Percentiles rank a stretch among this genome's conserved stretches.
Evolutionary conservation across 2,797 vertebrate species (phyloP).

Genomic region (Ateles fusciceps): DNA sequence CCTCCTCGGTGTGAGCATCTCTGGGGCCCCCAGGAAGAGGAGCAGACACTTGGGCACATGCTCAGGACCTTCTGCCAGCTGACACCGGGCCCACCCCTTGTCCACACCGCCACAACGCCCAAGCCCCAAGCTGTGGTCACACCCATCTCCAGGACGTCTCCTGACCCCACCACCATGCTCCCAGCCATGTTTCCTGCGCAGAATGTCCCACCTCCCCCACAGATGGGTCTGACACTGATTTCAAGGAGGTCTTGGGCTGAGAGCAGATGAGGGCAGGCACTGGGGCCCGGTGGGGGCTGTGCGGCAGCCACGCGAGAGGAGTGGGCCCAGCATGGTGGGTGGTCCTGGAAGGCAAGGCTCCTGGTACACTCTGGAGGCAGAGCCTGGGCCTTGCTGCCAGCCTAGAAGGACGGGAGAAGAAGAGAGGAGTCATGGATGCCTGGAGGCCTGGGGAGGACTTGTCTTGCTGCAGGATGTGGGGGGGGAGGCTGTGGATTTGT

Average conservation of each 20-base stretch:
- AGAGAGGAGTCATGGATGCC: too few relatives aligned
- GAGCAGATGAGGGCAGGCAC: neutral
- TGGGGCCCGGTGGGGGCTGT: neutral
- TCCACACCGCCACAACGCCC: neutral
- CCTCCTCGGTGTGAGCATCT: accelerated
- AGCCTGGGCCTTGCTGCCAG: neutral
- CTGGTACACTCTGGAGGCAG: neutral
- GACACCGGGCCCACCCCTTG: too few relatives aligned
- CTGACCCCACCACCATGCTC: neutral
- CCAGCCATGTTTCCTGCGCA: neutral
- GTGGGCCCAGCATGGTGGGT: accelerated
- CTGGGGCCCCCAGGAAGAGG: too few relatives aligned
- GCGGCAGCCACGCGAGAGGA: accelerated
- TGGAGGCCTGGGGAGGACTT: too few relatives aligned
- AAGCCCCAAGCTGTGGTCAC: neutral
- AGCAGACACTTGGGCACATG: too few relatives aligned
- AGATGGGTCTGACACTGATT: neutral
- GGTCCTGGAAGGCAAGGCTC: neutral
- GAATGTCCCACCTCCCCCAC: neutral
- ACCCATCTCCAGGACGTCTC: neutral
- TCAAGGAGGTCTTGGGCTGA: neutral
- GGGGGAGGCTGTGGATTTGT: neutral
- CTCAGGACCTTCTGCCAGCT: neutral
- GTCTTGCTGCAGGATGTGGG: neutral
- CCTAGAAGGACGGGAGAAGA: neutral